Conservation (phyloP, 2,888 invertebrate genomes). For the Cephonodes hylas region DNA sequence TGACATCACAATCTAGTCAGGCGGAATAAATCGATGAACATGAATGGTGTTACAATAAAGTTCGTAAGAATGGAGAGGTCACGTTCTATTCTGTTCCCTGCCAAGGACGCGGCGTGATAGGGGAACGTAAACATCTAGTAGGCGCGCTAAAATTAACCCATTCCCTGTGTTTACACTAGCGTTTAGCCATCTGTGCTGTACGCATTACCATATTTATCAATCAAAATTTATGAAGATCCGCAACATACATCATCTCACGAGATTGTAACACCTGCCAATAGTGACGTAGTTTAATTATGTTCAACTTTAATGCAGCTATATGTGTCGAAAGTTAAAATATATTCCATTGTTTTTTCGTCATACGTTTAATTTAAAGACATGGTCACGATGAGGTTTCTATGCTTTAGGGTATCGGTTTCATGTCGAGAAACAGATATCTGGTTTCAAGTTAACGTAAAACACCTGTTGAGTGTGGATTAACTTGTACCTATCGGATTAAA, state of each 20-base stretch:
- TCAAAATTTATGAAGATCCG: slow-evolving; percentile 7
- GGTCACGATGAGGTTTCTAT: too few relatives aligned
- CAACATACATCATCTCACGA: neutral
- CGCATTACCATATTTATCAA: neutral
- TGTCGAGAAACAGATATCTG: too few relatives aligned
- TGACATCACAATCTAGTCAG: neutral
- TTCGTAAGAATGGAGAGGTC: slow-evolving; percentile 1
- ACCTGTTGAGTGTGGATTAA: too few relatives aligned
- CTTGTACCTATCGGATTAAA: too few relatives aligned
- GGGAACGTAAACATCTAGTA: slow-evolving; percentile 5
- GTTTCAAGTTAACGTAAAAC: too few relatives aligned
- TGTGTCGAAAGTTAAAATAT: too few relatives aligned
- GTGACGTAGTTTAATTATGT: neutral
- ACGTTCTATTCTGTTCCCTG: neutral
- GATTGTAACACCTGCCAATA: neutral
- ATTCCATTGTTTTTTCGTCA: too few relatives aligned
- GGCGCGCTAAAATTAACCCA: slow-evolving; percentile 4
- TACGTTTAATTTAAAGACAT: too few relatives aligned
- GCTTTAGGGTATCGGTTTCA: too few relatives aligned
- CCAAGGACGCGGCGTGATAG: slow-evolving; percentile 3
- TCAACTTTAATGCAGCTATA: too few relatives aligned
- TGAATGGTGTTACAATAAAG: slow-evolving; percentile 1
- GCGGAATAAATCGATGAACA: neutral
- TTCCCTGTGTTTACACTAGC: neutral
- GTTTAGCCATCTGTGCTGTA: neutral